Percentiles rank a stretch among this genome's conserved stretches.
Conservation (phyloP, 2,888 invertebrate species). For the Cheilosia urbana region DNA sequence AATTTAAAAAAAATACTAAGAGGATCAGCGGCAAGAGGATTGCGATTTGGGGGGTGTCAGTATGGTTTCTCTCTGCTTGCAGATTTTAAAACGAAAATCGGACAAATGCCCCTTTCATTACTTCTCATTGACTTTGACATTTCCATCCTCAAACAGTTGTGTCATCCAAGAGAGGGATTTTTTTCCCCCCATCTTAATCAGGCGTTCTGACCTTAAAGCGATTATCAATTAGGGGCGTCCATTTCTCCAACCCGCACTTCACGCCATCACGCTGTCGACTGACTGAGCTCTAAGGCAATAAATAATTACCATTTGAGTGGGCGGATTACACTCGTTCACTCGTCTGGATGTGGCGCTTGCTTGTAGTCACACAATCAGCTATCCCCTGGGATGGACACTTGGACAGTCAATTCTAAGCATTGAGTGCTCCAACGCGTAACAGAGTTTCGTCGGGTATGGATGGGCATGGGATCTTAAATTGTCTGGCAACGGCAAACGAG, state of each 20-base stretch:
- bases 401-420: slow-evolving; percentile 17
- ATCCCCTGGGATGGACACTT: slow-evolving; percentile 33
- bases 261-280: background rate
- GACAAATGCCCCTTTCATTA: too few relatives aligned
- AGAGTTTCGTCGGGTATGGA: background rate
- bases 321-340: slow-evolving; percentile 56
- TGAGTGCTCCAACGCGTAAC: slow-evolving; percentile 1
- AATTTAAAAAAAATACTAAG: too few relatives aligned
- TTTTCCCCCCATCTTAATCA: slow-evolving; percentile 15
- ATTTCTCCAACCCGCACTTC: background rate
- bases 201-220: slow-evolving; percentile 32
- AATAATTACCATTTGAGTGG: slow-evolving; percentile 68
- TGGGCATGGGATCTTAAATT: slow-evolving; percentile 22
- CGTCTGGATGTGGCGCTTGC: slow-evolving; percentile 5
- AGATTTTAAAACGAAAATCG: too few relatives aligned
- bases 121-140: background rate
- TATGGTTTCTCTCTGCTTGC: too few relatives aligned
- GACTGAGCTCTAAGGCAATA: slow-evolving; percentile 43
- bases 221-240: slow-evolving; percentile 66
- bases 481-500: slow-evolving; percentile 19
- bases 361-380: background rate
- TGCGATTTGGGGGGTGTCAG: too few relatives aligned
- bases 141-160: slow-evolving; percentile 1
- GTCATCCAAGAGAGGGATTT: slow-evolving; percentile 27
- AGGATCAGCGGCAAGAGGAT: too few relatives aligned